Conservation (phyloP, 2,113 vertebrate species). For the Rana temporaria region DNA sequence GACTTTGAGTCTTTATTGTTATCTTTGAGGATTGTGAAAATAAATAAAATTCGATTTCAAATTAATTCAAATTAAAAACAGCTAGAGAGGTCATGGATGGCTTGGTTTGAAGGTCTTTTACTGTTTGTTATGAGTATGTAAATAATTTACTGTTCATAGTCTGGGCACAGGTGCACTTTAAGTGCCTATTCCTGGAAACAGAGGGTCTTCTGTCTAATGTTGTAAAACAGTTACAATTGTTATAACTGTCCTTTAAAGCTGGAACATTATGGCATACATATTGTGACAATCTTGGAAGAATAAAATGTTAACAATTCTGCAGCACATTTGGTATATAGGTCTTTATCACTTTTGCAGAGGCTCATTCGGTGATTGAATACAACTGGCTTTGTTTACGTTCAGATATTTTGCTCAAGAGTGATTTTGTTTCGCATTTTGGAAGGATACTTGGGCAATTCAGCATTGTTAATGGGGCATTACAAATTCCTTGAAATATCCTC, state of each 20-base stretch:
- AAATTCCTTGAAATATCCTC: constrained; percentile 49
- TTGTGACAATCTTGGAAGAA: constrained; percentile 5
- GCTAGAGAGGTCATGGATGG: too few relatives aligned
- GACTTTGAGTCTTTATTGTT: too few relatives aligned
- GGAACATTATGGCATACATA: neutral
- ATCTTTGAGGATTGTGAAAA: too few relatives aligned
- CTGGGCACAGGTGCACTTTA: too few relatives aligned
- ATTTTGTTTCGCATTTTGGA: constrained; percentile 38
- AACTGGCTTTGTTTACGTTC: constrained; percentile 30
- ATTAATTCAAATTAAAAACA: too few relatives aligned
- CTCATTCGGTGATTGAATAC: constrained; percentile 14
- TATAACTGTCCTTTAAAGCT: constrained; percentile 3
- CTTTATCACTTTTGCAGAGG: neutral
- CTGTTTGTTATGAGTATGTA: too few relatives aligned
- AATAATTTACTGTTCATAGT: too few relatives aligned
- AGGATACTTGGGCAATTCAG: constrained; percentile 43
- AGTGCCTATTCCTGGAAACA: too few relatives aligned
- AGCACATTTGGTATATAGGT: constrained; percentile 14
- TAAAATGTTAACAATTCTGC: neutral
- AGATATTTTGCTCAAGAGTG: constrained; percentile 34
- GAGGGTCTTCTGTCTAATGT: too few relatives aligned
- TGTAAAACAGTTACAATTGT: neutral
- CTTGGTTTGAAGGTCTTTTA: too few relatives aligned
- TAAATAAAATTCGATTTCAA: too few relatives aligned
- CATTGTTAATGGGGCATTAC: constrained; percentile 53